Base-by-base conservation (phyloP, 2,888 invertebrate species). In the Melipona beecheii region DNA sequence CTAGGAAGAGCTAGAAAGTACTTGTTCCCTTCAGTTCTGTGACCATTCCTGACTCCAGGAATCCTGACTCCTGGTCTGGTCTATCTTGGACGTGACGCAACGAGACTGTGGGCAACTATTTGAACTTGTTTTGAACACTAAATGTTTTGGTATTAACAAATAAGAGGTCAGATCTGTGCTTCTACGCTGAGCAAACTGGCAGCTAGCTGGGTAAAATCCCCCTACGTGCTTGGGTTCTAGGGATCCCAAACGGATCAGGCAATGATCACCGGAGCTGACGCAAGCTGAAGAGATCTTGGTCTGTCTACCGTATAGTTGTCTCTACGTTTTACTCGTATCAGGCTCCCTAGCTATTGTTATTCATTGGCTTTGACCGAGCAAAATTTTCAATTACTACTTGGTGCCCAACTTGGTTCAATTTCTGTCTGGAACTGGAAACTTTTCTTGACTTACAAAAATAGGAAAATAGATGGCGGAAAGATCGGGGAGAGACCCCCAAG, bases 121-220 rank as follows among this genome's bases (percentile, higher is more conserved):
- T n/a, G n/a, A n/a, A n/a, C 43, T 43, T 9, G 36, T 36, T 9
- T 43, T 43, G 43, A 43, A 43, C 43, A 1, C 43, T 43, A 43
- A 43, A 43, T 2, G 1, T 9, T 43, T 43, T 2, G 88, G 80
- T 78, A 24, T 43, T 71, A 68, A 43, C 43, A 81, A 31, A 49
- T 19, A 31, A 77, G 43, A 9, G 43, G 9, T 72, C 66, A 36
- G 27, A 70, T 74, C 21, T 24, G 56, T 65, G 68, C 17, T 31
- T 50, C 60, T 80, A 82, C 21, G 15, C 70, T 49, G 60, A 75
- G 70, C 71, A 83, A 56, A 68, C 50, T 36, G 58, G 71, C 24
- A 71, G 71, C 70, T 83, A 74, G 21, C n/a, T 43, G 9, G 43
- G 9, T 43, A 54, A 68, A 43, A 27, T 54, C 9, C 9, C 1